Evolutionary conservation across 2,113 vertebrate species (phyloP).

Genomic region (Trematocara marginatum): DNA sequence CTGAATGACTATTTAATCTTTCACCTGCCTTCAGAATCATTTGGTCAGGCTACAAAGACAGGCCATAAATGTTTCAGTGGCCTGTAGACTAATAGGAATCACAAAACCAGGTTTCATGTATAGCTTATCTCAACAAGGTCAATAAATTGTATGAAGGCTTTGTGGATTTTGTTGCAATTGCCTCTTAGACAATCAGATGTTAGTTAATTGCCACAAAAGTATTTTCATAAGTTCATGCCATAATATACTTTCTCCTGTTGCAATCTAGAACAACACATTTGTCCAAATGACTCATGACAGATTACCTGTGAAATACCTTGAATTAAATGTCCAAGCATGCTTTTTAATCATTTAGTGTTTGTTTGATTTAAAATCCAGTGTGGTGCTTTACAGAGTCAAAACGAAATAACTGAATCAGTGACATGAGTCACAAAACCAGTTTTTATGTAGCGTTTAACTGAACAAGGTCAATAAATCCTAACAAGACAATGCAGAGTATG

Average conservation of each 20-base stretch:
- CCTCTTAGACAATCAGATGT: background rate
- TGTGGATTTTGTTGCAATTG: background rate
- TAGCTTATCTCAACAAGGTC: background rate
- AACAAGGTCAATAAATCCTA: background rate
- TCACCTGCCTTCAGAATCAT: background rate
- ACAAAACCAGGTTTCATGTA: background rate
- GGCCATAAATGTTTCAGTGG: background rate
- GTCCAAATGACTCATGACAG: background rate
- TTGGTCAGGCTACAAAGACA: background rate
- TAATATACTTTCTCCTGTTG: background rate
- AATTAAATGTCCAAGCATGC: background rate
- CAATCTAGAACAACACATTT: background rate
- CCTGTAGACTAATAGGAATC: background rate
- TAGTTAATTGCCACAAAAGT: background rate
- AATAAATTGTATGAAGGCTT: background rate
- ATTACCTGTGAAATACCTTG: background rate
- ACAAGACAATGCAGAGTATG: background rate
- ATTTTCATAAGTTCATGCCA: background rate
- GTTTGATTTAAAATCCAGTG: background rate
- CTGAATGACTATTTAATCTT: conserved; percentile 10
- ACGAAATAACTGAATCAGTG: background rate
- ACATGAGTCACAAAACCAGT: background rate
- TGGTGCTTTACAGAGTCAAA: background rate
- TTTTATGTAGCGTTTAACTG: background rate
- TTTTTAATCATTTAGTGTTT: background rate